A percentile compares a stretch with the other conserved stretches of the same genome.
These are phyloP conservation scores for Potorous gilbertii DNA, from an alignment of 2,797 vertebrate species.

Conservation along the genomic window DNA sequence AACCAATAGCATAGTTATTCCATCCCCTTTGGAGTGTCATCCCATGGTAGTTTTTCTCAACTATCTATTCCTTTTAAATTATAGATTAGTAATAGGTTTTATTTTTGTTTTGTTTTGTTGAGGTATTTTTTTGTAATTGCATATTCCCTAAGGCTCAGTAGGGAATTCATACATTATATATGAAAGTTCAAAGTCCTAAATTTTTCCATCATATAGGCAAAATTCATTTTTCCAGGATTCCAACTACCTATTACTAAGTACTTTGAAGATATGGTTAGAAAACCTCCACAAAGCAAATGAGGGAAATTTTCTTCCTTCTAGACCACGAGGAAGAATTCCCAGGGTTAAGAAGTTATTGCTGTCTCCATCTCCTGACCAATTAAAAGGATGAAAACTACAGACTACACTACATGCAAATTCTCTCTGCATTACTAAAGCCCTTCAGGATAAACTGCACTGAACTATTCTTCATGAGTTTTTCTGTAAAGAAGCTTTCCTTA, in stretches of 20 bases:
- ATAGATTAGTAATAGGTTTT: background rate
- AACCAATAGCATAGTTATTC: background rate
- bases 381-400: background rate
- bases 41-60: background rate
- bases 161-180: conserved; percentile 15
- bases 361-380: background rate
- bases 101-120: background rate
- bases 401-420: background rate
- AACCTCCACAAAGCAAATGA: conserved; percentile 6
- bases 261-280: background rate
- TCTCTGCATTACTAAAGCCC: background rate
- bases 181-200: conserved; percentile 8
- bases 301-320: background rate
- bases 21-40: conserved; percentile 25
- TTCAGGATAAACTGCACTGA: background rate
- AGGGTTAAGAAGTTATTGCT: background rate
- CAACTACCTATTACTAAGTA: background rate
- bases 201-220: conserved; percentile 29
- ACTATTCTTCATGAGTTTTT: background rate
- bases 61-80: background rate
- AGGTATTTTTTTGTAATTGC: background rate
- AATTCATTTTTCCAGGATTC: background rate
- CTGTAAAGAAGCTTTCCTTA: background rate
- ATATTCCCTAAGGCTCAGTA: background rate
- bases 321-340: conserved; percentile 4